phyloP scores from a whole-genome alignment of 2,113 vertebrate species.

The Pedetes capensis region DNA sequence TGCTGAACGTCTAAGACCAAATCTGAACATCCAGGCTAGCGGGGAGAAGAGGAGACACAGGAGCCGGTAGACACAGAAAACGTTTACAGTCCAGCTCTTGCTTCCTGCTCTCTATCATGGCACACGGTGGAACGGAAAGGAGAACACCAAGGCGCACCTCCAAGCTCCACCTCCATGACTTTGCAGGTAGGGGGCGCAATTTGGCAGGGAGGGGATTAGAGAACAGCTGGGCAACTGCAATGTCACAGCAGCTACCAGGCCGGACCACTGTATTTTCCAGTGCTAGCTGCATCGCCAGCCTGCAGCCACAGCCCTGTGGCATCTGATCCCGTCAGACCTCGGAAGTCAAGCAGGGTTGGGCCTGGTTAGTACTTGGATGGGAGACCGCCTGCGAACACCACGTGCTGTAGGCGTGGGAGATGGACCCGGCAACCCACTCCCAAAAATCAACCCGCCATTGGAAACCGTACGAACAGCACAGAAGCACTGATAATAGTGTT shows the following conservation, averaged over 20 bases:
- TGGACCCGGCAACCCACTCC: too few relatives aligned
- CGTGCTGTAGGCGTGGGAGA: too few relatives aligned
- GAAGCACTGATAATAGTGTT: too few relatives aligned
- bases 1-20: not conserved
- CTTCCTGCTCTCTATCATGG: not conserved
- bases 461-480: too few relatives aligned
- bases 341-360: too few relatives aligned
- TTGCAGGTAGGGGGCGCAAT: too few relatives aligned
- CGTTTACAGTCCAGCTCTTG: not conserved
- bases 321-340: too few relatives aligned
- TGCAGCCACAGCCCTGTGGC: too few relatives aligned
- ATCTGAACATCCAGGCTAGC: not conserved
- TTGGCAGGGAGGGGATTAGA: not conserved
- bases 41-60: accelerated
- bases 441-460: too few relatives aligned
- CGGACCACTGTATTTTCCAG: not conserved
- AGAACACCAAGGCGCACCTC: not conserved
- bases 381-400: too few relatives aligned
- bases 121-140: not conserved
- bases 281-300: not conserved
- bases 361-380: too few relatives aligned
- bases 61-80: not conserved
- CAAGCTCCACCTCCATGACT: too few relatives aligned
- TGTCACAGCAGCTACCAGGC: not conserved
- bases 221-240: not conserved